Evolutionary conservation across 2,797 vertebrate species (phyloP).

Genomic region (Xenops minutus): DNA sequence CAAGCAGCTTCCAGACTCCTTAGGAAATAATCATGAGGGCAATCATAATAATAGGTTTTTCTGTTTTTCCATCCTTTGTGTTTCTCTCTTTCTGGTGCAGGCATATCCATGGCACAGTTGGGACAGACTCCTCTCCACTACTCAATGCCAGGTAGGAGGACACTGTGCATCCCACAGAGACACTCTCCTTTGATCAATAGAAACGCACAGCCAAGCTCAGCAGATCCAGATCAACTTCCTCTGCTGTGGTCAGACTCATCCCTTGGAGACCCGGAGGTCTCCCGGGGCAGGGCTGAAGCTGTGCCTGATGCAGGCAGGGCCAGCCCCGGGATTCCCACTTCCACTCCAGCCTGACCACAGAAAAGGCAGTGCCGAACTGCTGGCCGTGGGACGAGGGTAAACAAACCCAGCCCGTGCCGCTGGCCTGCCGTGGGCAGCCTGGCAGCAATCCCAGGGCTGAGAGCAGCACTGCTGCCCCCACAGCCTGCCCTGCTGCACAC

Average conservation of each 20-base stretch:
- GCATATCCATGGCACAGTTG: not conserved
- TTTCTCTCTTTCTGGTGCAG: not conserved
- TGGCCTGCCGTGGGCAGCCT: not conserved
- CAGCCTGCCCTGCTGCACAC: not conserved
- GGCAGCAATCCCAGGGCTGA: slow-evolving; percentile 40
- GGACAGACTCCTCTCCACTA: not conserved
- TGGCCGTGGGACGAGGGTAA: slow-evolving; percentile 22
- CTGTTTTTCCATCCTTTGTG: slow-evolving; percentile 14
- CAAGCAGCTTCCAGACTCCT: slow-evolving; percentile 59
- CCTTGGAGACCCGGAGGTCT: not conserved
- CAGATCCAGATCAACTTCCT: not conserved
- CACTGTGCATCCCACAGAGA: not conserved
- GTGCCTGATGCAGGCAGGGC: not conserved
- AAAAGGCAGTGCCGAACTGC: not conserved
- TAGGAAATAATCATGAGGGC: slow-evolving; percentile 59
- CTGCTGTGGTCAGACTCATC: not conserved
- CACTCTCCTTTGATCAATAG: slow-evolving; percentile 7
- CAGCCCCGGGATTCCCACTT: slow-evolving; percentile 23
- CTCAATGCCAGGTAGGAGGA: not conserved
- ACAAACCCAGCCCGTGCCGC: slow-evolving; percentile 53
- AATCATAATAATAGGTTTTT: slow-evolving; percentile 44
- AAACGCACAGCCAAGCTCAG: not conserved
- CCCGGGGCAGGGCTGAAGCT: not conserved
- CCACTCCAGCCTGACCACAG: slow-evolving; percentile 45
- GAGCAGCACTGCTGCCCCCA: slow-evolving; percentile 32